Percentiles rank a stretch among this genome's conserved stretches.
Conservation (phyloP, 92 coral and sea anemone genomes). For the Zoanthus gigantus region DNA sequence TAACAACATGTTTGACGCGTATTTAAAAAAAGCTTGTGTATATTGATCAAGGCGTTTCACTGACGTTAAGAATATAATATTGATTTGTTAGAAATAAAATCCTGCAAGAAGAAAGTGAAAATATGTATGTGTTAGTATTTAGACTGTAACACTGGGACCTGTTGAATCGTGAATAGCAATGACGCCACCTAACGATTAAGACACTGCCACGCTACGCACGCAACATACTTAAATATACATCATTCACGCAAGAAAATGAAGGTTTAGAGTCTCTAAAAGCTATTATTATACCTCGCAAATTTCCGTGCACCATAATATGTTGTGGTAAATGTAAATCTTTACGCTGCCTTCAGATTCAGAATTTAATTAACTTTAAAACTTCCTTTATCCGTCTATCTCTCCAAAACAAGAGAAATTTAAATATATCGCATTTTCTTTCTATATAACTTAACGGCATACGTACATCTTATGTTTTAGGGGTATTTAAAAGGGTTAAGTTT, state of each 20-base stretch:
- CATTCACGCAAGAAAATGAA: slow-evolving; percentile 37
- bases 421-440: slow-evolving; percentile 46
- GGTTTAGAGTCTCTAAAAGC: slow-evolving; percentile 34
- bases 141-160: slow-evolving; percentile 14
- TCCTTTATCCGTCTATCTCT: slow-evolving; percentile 46
- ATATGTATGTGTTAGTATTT: slow-evolving; percentile 20
- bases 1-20: slow-evolving; percentile 15
- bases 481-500: slow-evolving; percentile 63
- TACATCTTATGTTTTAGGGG: slow-evolving; percentile 53
- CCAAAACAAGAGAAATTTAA: slow-evolving; percentile 36
- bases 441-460: slow-evolving; percentile 47
- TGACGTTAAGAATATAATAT: slow-evolving; percentile 34
- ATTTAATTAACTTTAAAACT: slow-evolving; percentile 47
- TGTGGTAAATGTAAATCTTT: slow-evolving; percentile 12
- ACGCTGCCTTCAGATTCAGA: slow-evolving; percentile 41
- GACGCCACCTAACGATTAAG: slow-evolving; percentile 25
- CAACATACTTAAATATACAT: slow-evolving; percentile 29
- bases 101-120: slow-evolving; percentile 40
- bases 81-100: slow-evolving; percentile 19
- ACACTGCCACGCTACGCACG: slow-evolving; percentile 40
- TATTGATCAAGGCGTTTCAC: slow-evolving; percentile 8
- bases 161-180: slow-evolving; percentile 49
- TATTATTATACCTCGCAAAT: slow-evolving; percentile 3
- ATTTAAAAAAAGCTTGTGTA: slow-evolving; percentile 1
- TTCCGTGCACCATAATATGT: slow-evolving; percentile 39